Evolutionary conservation across 2,888 invertebrate genomes (phyloP), one percentile per base, ranked within the genome.

Genomic region (Drosophila lutescens): DNA sequence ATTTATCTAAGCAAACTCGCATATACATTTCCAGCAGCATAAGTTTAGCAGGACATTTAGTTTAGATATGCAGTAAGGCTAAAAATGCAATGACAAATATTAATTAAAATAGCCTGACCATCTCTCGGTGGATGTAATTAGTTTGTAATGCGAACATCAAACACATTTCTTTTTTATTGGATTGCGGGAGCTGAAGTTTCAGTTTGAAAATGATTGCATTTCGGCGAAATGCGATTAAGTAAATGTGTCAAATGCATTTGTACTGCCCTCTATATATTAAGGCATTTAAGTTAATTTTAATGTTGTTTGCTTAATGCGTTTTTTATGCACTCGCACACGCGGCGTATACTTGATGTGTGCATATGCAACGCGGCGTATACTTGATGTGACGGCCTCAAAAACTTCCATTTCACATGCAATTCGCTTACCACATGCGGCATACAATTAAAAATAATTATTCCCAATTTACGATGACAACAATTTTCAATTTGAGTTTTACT

Each of bases 391-490:
- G 61, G 36, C 13, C 34, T 34, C 59, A 49, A 59, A 63, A 63
- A 55, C 58, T 59, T 59, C 9, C 55, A 59, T 73, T 82, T 78
- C 86, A 73, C 83, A 86, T 82, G 73, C 77, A 74, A 84, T 70
- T 81, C 79, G 67, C 68, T 60, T n/a, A 15, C 59, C 46, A 57
- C 56, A 61, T 43, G 40, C 72, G 68, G 80, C 86, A 78, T 77
- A 80, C 79, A 85, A 85, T 85, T 87, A 85, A 87, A 80, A 75
- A 83, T 87, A 85, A 85, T 85, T 85, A 87, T 86, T 87, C 73
- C 79, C 86, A 85, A 85, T 85, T 85, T 80, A 73, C 86, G 86
- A 66, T 74, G 79, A 85, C 85, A 85, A 85, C 86, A 79, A 85
- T 79, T 85, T 87, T 86, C 85, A 85, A 86, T 85, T 85, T 78